Base-by-base conservation (phyloP, 2,888 invertebrate species). In the Sialis lutaria region DNA sequence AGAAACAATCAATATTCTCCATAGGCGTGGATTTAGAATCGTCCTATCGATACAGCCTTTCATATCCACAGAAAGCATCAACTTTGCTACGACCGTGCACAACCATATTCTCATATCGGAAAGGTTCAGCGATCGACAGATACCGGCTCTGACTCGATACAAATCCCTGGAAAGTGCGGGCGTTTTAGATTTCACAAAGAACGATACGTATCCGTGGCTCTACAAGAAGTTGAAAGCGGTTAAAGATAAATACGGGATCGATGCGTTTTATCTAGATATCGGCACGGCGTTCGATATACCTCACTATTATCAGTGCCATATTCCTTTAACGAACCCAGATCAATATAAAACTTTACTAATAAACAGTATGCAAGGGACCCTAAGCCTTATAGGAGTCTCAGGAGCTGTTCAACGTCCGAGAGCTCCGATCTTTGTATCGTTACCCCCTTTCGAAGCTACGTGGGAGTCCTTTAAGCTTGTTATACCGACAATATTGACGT, bases 11-110 rank as follows among this genome's bases (percentile, higher is more conserved):
- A 80, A 84, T 54, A 82, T 86, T 45, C 70, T 91, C 35, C 83
- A 83, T 52, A 72, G 90, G 33, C 70, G 89, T 52, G 90, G 90
- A 1, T 93, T 92, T 53, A 77, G 85, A 57, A 81, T 93, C 9
- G 85, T 84, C 0, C 79, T 93, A 53, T 83, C 88, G n/a, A 75
- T 92, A 0, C 90, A 91, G 58, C 92, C 93, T 0, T 93, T 88
- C 60, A 81, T 92, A 33, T 83, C 85, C 45, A 87, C 89, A 0
- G 87, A 89, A 56, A 89, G 91, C 52, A 67, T 67, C 2, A 87
- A 83, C 56, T 92, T 91, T 59, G 79, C 78, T 46, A 81, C 86
- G 55, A 82, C 87, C 1, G 84, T 90, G 1, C 72, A 76, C 45
- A 77, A 77, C 47, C 72, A 80, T 47, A 60, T 88, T n/a, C 63